A percentile compares a stretch with the other conserved stretches of the same genome.
phyloP scores from a whole-genome alignment of 2,797 vertebrate genomes.

The Acipenser ruthenus region DNA sequence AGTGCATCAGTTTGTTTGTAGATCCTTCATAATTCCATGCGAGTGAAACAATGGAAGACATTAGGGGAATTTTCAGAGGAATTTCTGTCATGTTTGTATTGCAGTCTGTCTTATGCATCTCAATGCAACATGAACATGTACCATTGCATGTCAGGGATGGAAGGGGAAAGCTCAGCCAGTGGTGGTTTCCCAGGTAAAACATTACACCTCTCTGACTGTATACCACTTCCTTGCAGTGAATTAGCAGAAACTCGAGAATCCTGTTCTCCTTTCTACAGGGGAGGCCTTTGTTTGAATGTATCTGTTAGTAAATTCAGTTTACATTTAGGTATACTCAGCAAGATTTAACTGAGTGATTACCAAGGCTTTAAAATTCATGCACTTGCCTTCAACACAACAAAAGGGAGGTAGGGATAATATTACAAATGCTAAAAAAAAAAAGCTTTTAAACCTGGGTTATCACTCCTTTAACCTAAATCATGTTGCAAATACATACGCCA shows the following conservation, averaged over 20 bases:
- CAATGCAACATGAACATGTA: not conserved
- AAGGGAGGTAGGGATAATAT: too few species aligned
- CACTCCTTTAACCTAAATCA: too few species aligned
- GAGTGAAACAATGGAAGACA: not conserved
- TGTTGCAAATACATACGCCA: too few species aligned
- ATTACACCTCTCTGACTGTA: not conserved
- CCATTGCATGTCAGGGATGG: not conserved
- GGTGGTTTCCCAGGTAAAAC: conserved; percentile 27
- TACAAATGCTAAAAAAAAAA: too few species aligned
- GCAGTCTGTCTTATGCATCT: not conserved
- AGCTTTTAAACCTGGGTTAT: too few species aligned
- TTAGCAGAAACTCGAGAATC: conserved; percentile 13
- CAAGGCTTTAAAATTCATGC: too few species aligned
- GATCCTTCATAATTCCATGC: not conserved
- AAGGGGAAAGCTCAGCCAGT: conserved; percentile 11
- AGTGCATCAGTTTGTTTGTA: not conserved
- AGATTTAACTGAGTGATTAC: too few species aligned
- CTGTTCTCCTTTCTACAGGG: too few species aligned
- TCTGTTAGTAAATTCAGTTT: too few species aligned
- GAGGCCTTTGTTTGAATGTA: too few species aligned
- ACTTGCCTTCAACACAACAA: too few species aligned
- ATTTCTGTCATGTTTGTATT: not conserved
- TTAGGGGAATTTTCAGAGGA: not conserved
- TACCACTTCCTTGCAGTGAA: conserved; percentile 25
- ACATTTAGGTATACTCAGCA: too few species aligned